Evolutionary conservation across 2,888 invertebrate species (phyloP).

Genomic region (Halictus quadricinctus): DNA sequence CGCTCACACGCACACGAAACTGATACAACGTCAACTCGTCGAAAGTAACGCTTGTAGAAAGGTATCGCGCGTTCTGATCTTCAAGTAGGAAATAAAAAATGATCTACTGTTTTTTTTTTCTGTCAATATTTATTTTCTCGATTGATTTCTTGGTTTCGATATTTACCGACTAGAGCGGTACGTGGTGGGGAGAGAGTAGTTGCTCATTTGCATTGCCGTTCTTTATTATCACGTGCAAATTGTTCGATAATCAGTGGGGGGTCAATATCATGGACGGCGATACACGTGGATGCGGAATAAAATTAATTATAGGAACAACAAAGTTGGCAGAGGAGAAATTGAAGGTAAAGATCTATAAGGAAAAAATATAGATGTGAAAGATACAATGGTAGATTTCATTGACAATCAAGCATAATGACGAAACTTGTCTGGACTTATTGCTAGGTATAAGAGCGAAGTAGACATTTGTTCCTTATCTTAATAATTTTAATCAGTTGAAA

Average conservation of each 20-base stretch:
- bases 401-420: too few relatives aligned
- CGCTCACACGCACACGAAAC: neutral
- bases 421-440: too few relatives aligned
- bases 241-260: conserved; percentile 51
- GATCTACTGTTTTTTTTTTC: neutral
- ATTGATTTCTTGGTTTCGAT: neutral
- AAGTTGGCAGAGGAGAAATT: neutral
- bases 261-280: conserved; percentile 41
- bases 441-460: too few relatives aligned
- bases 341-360: neutral
- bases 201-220: conserved; percentile 12
- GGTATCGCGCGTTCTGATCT: neutral
- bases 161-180: neutral
- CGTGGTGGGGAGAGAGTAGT: neutral
- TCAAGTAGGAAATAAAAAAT: neutral
- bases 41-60: neutral
- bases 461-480: too few relatives aligned
- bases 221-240: conserved; percentile 13
- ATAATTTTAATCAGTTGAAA: too few relatives aligned
- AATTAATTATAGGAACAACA: neutral
- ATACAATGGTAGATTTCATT: neutral
- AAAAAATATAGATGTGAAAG: neutral
- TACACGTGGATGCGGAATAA: neutral
- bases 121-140: neutral
- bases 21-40: too few relatives aligned